A percentile compares a stretch with the other conserved stretches of the same genome.
Conservation (phyloP, 2,797 vertebrate genomes). For the Taeniopygia guttata region DNA sequence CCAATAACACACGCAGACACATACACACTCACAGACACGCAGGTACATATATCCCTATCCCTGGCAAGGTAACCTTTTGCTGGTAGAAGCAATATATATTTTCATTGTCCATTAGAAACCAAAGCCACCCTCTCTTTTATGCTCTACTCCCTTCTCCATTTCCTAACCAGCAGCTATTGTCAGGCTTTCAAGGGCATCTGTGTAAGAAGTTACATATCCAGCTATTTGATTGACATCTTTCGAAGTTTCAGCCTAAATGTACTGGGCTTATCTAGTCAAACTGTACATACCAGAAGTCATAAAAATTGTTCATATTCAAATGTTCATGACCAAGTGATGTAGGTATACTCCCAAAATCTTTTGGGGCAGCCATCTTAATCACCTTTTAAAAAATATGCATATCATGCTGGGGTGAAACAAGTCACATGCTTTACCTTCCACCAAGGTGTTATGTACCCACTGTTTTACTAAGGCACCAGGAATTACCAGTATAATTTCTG, state of each 20-base stretch:
- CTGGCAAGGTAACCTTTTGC: conserved; percentile 72
- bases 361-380: conserved; percentile 69
- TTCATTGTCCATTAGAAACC: conserved; percentile 57
- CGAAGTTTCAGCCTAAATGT: neutral
- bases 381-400: neutral
- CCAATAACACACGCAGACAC: conserved; percentile 69
- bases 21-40: conserved; percentile 64
- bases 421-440: conserved; percentile 21
- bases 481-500: conserved; percentile 38
- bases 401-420: conserved; percentile 42
- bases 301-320: conserved; percentile 20
- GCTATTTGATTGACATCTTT: neutral
- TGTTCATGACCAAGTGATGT: neutral
- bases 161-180: conserved; percentile 53
- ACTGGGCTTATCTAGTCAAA: conserved; percentile 47
- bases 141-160: neutral
- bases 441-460: conserved; percentile 47
- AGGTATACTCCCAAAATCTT: conserved; percentile 38
- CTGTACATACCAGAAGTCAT: conserved; percentile 31
- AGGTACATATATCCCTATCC: conserved; percentile 65
- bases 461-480: conserved; percentile 72
- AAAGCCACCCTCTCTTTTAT: neutral
- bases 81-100: conserved; percentile 70
- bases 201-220: neutral
- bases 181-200: neutral